Evolutionary conservation across 1,140 invertebrate genomes (phyloP).

Genomic region (Mizuhopecten yessoensis): DNA sequence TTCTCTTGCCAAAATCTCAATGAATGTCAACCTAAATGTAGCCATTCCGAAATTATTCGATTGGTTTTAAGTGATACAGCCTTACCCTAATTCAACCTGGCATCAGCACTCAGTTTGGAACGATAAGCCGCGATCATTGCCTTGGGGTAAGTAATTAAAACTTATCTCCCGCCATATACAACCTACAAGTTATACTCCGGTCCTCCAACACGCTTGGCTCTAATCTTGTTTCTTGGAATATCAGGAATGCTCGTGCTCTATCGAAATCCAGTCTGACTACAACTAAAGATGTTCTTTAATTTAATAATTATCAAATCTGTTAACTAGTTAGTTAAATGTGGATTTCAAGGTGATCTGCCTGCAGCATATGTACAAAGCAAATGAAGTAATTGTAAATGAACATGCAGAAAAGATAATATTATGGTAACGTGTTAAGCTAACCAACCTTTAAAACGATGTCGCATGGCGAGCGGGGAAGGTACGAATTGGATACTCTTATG

Average conservation of each 20-base stretch:
- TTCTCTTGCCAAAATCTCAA: background rate
- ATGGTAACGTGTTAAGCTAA: background rate
- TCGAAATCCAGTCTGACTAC: background rate
- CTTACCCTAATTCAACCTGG: background rate
- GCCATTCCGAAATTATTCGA: background rate
- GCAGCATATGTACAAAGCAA: background rate
- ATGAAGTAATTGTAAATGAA: background rate
- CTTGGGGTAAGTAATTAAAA: background rate
- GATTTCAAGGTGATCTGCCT: background rate
- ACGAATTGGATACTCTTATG: background rate
- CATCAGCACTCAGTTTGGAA: background rate
- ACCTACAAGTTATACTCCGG: background rate
- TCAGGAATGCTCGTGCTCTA: background rate
- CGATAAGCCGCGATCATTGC: slow-evolving; percentile 11
- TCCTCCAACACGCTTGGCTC: background rate
- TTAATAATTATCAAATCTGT: background rate
- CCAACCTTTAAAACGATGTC: background rate
- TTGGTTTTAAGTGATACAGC: background rate
- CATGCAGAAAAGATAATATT: background rate
- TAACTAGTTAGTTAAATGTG: background rate
- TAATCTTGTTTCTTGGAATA: background rate
- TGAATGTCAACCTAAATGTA: slow-evolving; percentile 2
- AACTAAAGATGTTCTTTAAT: background rate
- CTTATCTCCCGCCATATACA: background rate
- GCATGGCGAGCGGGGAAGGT: background rate